A percentile compares a stretch with the other conserved stretches of the same genome.
Conservation (phyloP, 2,113 vertebrate genomes). For the Callipepla californica region DNA sequence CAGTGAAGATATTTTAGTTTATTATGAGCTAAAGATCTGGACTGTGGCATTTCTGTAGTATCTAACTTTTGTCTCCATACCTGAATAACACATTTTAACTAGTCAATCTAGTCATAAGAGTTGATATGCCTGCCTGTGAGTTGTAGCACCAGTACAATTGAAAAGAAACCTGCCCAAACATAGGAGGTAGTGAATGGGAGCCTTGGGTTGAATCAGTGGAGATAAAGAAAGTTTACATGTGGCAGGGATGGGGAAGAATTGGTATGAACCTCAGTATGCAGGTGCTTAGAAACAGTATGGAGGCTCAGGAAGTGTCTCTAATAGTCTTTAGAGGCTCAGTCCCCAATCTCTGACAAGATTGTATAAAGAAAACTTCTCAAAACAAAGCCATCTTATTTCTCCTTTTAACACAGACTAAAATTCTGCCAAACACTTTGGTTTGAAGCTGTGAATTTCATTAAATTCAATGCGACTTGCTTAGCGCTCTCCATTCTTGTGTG, state of each 20-base stretch:
- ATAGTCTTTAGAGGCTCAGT: neutral
- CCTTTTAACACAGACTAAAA: constrained; percentile 21
- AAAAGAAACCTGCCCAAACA: neutral
- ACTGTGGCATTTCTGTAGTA: neutral
- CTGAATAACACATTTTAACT: neutral
- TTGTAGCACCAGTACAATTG: neutral
- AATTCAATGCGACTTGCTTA: constrained; percentile 60
- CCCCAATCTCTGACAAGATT: neutral
- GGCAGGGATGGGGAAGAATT: neutral
- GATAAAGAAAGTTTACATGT: constrained; percentile 16
- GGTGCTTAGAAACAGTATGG: neutral
- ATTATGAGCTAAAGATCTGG: neutral
- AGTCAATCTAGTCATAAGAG: neutral
- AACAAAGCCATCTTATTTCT: constrained; percentile 51
- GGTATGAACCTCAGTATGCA: constrained; percentile 1
- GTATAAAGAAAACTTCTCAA: constrained; percentile 40
- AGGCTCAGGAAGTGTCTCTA: constrained; percentile 41
- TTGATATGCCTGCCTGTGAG: neutral
- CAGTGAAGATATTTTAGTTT: neutral
- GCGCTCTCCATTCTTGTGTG: constrained; percentile 59
- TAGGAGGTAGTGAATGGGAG: constrained; percentile 20
- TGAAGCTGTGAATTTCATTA: constrained; percentile 65
- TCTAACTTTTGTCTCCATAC: neutral
- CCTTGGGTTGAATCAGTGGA: neutral
- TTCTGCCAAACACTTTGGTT: constrained; percentile 6